Conservation (phyloP, 2,888 invertebrate genomes). For the Andrena flavipes region DNA sequence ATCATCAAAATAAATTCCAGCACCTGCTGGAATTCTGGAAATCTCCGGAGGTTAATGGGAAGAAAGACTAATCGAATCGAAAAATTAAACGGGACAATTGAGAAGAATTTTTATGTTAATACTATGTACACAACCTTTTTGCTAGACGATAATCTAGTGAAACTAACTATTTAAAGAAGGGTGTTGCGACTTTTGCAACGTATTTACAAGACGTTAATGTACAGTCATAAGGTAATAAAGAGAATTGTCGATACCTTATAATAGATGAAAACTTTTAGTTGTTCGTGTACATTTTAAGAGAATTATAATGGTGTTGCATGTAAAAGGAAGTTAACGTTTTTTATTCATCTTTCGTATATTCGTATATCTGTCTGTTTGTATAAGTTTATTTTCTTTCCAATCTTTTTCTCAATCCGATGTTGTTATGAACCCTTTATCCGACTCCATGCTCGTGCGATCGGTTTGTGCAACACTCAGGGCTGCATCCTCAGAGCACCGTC, state of each 20-base stretch:
- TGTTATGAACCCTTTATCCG: slow-evolving; percentile 17
- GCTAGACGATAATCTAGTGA: slow-evolving; percentile 77
- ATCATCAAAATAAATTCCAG: slow-evolving; percentile 82
- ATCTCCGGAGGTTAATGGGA: slow-evolving; percentile 80
- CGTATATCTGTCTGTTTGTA: slow-evolving; percentile 12
- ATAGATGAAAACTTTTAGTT: slow-evolving; percentile 72
- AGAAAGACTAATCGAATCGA: slow-evolving; percentile 75
- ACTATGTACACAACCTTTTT: slow-evolving; percentile 77
- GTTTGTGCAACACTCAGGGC: slow-evolving; percentile 80
- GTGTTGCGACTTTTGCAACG: slow-evolving; percentile 80
- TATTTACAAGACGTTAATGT: slow-evolving; percentile 79
- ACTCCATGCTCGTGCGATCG: not conserved
- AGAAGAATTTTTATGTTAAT: slow-evolving; percentile 73
- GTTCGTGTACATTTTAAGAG: slow-evolving; percentile 82
- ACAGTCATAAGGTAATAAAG: slow-evolving; percentile 81
- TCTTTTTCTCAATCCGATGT: not conserved
- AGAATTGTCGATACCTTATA: slow-evolving; percentile 80
- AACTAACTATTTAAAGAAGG: slow-evolving; percentile 63
- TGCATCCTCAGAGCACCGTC: slow-evolving; percentile 88
- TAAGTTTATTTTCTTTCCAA: slow-evolving; percentile 10
- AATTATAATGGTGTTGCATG: slow-evolving; percentile 83
- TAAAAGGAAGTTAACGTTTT: slow-evolving; percentile 73
- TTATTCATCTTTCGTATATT: slow-evolving; percentile 63
- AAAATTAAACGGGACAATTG: slow-evolving; percentile 46
- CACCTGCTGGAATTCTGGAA: slow-evolving; percentile 83